Evolutionary conservation across 2,113 vertebrate species (phyloP).

Genomic region (Gallinago paraguaiae): DNA sequence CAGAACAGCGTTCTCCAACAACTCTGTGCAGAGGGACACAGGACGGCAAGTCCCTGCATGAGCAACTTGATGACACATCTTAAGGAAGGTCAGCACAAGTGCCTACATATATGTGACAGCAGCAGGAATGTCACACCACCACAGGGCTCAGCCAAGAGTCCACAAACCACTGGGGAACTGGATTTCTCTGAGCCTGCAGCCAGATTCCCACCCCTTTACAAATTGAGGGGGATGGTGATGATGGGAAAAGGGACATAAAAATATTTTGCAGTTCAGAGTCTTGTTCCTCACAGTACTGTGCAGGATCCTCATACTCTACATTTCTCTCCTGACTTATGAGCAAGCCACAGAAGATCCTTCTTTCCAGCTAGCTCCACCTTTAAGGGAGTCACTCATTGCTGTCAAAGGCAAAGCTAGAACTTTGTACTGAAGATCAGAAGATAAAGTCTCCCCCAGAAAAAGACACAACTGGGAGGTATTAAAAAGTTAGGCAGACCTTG

Average conservation of each 20-base stretch:
- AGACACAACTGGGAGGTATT: background rate
- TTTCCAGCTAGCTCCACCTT: background rate
- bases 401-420: background rate
- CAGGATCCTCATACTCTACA: background rate
- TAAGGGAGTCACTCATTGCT: background rate
- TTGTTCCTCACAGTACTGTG: background rate
- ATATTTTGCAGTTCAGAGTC: background rate
- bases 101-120: background rate
- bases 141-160: background rate
- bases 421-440: background rate
- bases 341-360: background rate
- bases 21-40: background rate
- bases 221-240: background rate
- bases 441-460: background rate
- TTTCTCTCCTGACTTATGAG: background rate
- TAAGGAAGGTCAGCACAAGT: background rate
- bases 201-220: background rate
- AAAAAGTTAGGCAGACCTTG: background rate
- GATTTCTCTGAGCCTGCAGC: background rate
- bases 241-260: background rate
- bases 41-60: background rate
- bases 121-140: background rate
- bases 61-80: background rate
- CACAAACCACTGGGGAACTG: background rate
- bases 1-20: background rate